Percentiles rank a stretch among this genome's conserved stretches.
These are phyloP conservation scores for Anguilla rostrata DNA, from an alignment of 2,113 vertebrate genomes.

Conservation along the genomic window DNA sequence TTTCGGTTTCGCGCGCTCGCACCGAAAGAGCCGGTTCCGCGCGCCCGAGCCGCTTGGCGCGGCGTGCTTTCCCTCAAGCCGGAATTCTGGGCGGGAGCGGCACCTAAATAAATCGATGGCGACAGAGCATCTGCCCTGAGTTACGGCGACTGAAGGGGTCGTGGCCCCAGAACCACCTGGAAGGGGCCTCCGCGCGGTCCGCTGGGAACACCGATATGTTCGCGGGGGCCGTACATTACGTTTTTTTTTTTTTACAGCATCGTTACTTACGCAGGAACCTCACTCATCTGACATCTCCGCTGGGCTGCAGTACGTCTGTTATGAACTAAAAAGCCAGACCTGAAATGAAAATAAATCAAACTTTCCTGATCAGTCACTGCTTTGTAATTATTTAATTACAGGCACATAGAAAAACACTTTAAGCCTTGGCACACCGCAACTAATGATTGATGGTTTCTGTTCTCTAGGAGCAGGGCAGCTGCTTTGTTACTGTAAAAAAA, in stretches of 20 bases:
- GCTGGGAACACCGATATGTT: background rate
- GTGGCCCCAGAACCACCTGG: background rate
- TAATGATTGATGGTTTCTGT: background rate
- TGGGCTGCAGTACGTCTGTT: background rate
- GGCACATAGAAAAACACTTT: background rate
- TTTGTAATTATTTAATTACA: background rate
- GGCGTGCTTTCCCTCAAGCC: conserved; percentile 48
- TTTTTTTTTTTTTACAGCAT: background rate
- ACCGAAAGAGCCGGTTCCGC: conserved; percentile 54
- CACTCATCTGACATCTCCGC: background rate
- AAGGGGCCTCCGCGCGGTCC: background rate
- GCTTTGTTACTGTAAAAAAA: background rate
- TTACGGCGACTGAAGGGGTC: conserved; percentile 36
- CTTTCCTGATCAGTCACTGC: background rate
- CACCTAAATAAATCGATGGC: conserved; percentile 53
- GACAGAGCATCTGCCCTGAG: conserved; percentile 66
- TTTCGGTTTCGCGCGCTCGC: conserved; percentile 59
- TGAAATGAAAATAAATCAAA: background rate
- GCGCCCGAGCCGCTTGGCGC: conserved; percentile 54
- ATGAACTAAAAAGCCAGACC: background rate
- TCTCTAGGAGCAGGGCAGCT: background rate
- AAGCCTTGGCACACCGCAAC: background rate
- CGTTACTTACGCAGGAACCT: background rate
- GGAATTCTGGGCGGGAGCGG: conserved; percentile 32
- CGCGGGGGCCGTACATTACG: background rate